Evolutionary conservation across 2,113 vertebrate species (phyloP), one percentile per base, ranked within the genome.

Genomic region (Paratilapia polleni): DNA sequence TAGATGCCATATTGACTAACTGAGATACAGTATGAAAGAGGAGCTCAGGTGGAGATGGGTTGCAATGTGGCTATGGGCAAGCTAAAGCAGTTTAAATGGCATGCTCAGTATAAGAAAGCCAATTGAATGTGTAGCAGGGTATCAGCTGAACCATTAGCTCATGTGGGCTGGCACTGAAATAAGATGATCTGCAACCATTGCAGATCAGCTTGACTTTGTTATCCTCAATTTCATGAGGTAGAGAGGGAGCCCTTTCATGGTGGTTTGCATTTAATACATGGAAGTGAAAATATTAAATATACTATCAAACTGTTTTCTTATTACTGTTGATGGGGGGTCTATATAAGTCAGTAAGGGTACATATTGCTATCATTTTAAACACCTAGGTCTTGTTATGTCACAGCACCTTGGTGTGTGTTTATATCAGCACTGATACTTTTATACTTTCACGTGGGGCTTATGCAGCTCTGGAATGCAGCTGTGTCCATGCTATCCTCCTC

Each of bases 341-440:
- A 8, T 24, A 24, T 43, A 17, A 10, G 36, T 43, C 43, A 43
- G 8, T 47, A 17, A 43, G 63, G 24, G 38, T 26, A 66, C 24
- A 1, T 24, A 17, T 43, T 24, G n/a, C 62, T 66, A 5, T 47
- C 43, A 47, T 8, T 66, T 64, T 64, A 41, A 64, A 41, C 62
- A 43, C 12, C 12, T 43, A 64, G 36, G 0, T 0, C 62, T 0
- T 66, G n/a, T 43, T n/a, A n/a, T n/a, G 60, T 17, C 60, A 62
- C 19, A n/a, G 61, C 19, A n/a, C 34, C 61, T 38, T 63, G 31
- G 10, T 1, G 31, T 11, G 6, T 31, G 19, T 63, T 8, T 13
- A 13, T n/a, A 13, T 36, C 19, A 63, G 31, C 19, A 63, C 19
- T 62, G 7, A 13, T 0, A 63, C 61, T 63, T 63, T 14, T 14